A percentile compares a stretch with the other conserved stretches of the same genome.
Conservation (phyloP, 2,113 vertebrate species). For the Dunckerocampus dactyliophorus region DNA sequence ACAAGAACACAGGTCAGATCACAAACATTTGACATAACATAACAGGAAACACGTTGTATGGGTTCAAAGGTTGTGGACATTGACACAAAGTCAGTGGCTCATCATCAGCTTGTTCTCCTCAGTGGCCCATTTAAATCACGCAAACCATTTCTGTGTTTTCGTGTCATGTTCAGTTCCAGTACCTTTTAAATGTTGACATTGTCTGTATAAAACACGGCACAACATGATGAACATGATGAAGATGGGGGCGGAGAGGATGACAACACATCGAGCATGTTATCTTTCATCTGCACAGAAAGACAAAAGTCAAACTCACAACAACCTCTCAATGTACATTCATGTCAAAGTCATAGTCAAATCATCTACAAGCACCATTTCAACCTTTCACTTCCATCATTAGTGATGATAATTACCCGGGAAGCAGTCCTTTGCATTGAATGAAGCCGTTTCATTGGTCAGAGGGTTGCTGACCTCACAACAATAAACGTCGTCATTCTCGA, state of each 20-base stretch:
- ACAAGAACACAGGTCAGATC: no score
- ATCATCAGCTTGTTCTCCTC: no score
- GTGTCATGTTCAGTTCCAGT: no score
- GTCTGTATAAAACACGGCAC: background rate
- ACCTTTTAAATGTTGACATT: no score
- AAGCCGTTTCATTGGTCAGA: conserved; percentile 1
- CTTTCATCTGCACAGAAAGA: conserved; percentile 9
- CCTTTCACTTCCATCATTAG: background rate
- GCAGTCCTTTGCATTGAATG: conserved; percentile 48
- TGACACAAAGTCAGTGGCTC: no score
- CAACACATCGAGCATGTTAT: background rate
- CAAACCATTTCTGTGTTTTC: no score
- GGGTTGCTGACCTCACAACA: conserved; percentile 42
- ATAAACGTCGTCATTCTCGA: conserved; percentile 16
- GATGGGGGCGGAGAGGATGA: background rate
- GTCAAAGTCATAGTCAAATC: background rate
- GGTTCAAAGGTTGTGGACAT: no score
- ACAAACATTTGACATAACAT: no score
- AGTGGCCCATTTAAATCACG: no score
- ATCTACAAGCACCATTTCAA: background rate
- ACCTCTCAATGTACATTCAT: background rate
- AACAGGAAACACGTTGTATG: no score
- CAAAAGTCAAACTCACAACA: conserved; percentile 1
- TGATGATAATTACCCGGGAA: conserved; percentile 33
- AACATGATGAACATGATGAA: background rate